phyloP scores from a whole-genome alignment of 1,140 invertebrate genomes.

The Zaprionus kolodkinae region DNA sequence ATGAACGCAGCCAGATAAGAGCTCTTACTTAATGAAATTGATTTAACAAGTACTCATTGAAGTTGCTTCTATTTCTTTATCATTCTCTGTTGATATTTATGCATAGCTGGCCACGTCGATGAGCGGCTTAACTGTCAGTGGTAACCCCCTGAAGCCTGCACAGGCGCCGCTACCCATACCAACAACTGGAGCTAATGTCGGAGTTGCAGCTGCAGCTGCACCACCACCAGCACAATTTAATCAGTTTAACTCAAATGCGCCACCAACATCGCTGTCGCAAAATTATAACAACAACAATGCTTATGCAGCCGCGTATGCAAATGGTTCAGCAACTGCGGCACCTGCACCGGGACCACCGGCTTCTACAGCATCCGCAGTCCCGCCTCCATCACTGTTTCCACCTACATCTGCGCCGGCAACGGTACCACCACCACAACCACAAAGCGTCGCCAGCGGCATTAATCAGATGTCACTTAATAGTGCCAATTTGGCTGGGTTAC shows the following conservation, averaged over 20 bases:
- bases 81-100: neutral
- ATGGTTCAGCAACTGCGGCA: conserved; percentile 45
- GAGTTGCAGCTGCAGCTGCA: conserved; percentile 24
- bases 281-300: conserved; percentile 70
- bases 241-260: conserved; percentile 64
- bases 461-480: conserved; percentile 82
- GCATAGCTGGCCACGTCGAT: conserved; percentile 75
- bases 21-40: conserved; percentile 39
- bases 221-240: conserved; percentile 51
- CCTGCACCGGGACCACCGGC: conserved; percentile 11
- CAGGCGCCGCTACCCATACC: conserved; percentile 36
- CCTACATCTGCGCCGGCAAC: conserved; percentile 30
- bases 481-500: conserved; percentile 69
- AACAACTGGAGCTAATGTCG: conserved; percentile 2
- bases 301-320: conserved; percentile 59
- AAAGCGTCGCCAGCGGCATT: conserved; percentile 62
- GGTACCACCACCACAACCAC: conserved; percentile 31
- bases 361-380: conserved; percentile 8
- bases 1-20: conserved; percentile 55
- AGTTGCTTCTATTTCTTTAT: neutral
- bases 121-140: conserved; percentile 67
- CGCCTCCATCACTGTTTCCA: conserved; percentile 36
- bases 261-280: conserved; percentile 32
- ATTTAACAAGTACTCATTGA: conserved; percentile 22
- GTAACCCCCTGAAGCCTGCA: conserved; percentile 66